Percentiles rank a stretch among this genome's conserved stretches.
These are phyloP conservation scores for Bergia sp. DNA, from an alignment of 92 coral and sea anemone genomes.

Conservation along the genomic window DNA sequence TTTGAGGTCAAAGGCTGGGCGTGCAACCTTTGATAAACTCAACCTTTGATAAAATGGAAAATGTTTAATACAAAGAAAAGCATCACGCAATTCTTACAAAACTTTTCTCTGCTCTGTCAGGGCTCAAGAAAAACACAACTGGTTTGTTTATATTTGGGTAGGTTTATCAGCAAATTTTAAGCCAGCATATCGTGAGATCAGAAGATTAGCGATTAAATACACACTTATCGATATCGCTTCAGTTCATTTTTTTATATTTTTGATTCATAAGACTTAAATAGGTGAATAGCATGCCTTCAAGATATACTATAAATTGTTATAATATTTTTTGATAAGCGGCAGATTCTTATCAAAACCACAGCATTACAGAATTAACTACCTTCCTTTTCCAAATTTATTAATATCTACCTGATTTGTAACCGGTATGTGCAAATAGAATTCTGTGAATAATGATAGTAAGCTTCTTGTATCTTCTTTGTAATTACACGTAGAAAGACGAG, in stretches of 20 bases:
- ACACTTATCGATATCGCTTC: slow-evolving; percentile 17
- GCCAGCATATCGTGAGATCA: slow-evolving; percentile 1
- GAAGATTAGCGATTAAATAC: background rate
- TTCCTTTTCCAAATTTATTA: background rate
- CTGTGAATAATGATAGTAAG: background rate
- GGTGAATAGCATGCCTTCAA: slow-evolving; percentile 23
- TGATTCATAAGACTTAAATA: background rate
- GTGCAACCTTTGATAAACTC: slow-evolving; percentile 40
- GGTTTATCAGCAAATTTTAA: slow-evolving; percentile 1
- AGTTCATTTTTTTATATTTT: background rate
- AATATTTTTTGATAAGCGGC: slow-evolving; percentile 21
- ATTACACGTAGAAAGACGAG: background rate
- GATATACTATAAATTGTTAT: slow-evolving; percentile 38
- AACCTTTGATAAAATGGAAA: no score
- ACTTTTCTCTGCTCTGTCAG: background rate
- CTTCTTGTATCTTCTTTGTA: background rate
- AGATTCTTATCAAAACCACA: slow-evolving; percentile 44
- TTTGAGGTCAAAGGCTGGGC: slow-evolving; percentile 25
- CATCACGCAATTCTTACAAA: slow-evolving; percentile 12
- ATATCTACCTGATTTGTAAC: background rate
- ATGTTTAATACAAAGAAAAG: background rate
- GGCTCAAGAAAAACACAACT: background rate
- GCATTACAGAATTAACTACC: background rate
- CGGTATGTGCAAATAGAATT: background rate
- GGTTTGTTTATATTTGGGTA: background rate